Percentiles rank a stretch among this genome's conserved stretches.
phyloP scores from a whole-genome alignment of 2,797 vertebrate species.

The Urosaurus nigricauda region DNA sequence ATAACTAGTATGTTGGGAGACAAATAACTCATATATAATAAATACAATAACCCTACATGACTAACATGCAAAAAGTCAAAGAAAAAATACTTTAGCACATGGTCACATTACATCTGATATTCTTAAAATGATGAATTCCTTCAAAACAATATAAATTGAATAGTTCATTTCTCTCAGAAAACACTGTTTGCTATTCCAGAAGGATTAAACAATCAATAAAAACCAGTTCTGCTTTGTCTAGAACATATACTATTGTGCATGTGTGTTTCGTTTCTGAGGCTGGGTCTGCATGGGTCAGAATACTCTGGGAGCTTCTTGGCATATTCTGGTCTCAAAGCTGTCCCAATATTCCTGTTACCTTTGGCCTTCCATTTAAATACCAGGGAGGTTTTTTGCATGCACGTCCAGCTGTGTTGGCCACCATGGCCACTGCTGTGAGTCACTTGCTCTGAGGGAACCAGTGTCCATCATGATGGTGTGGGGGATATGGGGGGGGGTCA shows the following conservation, averaged over 20 bases:
- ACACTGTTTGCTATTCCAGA: neutral
- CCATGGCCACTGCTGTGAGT: too few species aligned
- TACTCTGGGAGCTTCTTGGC: too few species aligned
- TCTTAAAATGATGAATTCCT: neutral
- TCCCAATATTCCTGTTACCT: too few species aligned
- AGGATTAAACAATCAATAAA: neutral
- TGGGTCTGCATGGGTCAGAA: too few species aligned
- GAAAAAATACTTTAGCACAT: neutral
- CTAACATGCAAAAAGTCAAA: neutral
- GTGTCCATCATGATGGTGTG: too few species aligned
- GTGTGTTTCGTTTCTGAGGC: neutral
- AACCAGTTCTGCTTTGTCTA: neutral
- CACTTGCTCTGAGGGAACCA: too few species aligned
- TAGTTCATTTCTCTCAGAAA: neutral
- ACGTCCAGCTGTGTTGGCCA: too few species aligned
- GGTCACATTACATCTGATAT: neutral
- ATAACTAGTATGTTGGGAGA: conserved; percentile 15
- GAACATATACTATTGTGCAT: neutral
- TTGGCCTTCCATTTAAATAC: too few species aligned
- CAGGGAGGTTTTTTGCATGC: too few species aligned
- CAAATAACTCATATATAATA: neutral
- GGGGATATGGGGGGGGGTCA: too few species aligned
- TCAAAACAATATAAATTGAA: neutral
- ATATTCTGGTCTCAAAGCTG: too few species aligned
- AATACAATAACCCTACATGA: neutral